These are phyloP conservation scores for Cossypha polioptera DNA, from an alignment of 2,797 vertebrate genomes.

Conservation along the genomic window DNA sequence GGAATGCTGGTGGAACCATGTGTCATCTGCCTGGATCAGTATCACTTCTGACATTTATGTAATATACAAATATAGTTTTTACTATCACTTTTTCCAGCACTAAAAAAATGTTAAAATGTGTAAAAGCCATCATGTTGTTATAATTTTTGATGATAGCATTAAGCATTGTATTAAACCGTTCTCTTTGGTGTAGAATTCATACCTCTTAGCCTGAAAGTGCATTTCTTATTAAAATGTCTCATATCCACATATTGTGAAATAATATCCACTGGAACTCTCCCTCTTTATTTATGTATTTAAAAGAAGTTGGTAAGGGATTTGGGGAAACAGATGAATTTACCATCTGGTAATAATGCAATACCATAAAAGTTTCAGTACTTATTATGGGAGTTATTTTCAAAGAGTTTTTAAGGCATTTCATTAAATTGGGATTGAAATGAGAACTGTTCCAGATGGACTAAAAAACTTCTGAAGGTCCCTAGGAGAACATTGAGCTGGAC, in stretches of 20 bases:
- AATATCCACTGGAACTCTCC: slow-evolving; percentile 11
- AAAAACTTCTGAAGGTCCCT: background rate
- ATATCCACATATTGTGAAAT: slow-evolving; percentile 41
- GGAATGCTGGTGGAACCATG: background rate
- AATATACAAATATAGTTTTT: background rate
- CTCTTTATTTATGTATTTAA: slow-evolving; percentile 49
- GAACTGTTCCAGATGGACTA: background rate
- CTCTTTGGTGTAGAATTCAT: slow-evolving; percentile 17
- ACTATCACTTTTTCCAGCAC: background rate
- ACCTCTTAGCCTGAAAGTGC: slow-evolving; percentile 38
- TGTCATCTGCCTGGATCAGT: background rate
- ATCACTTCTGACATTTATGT: background rate
- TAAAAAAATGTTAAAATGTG: slow-evolving; percentile 28
- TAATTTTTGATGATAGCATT: slow-evolving; percentile 35
- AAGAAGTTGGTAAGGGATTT: slow-evolving; percentile 18
- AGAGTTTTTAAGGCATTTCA: background rate
- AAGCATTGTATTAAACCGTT: slow-evolving; percentile 53
- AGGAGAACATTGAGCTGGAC: background rate
- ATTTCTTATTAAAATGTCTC: slow-evolving; percentile 64
- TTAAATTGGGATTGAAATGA: slow-evolving; percentile 23
- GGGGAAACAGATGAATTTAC: slow-evolving; percentile 4
- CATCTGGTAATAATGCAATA: slow-evolving; percentile 7
- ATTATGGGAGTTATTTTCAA: slow-evolving; percentile 7
- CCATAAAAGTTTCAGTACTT: slow-evolving; percentile 16
- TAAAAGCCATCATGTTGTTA: slow-evolving; percentile 30